Conservation (phyloP, 2,113 vertebrate species). For the Aix galericulata region DNA sequence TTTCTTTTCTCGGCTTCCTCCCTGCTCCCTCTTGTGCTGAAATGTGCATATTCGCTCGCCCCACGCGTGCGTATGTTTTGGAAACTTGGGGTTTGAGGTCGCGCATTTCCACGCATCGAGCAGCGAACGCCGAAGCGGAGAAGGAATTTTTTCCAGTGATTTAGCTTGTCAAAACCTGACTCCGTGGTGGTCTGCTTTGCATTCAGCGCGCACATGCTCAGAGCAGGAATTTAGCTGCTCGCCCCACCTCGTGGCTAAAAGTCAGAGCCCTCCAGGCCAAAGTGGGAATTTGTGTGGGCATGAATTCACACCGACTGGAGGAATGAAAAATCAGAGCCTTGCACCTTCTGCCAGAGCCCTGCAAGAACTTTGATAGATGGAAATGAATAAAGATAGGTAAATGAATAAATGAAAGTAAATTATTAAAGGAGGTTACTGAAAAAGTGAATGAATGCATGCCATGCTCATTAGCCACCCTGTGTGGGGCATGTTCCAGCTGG, state of each 20-base stretch:
- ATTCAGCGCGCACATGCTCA: slow-evolving; percentile 7
- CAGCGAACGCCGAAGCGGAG: not conserved
- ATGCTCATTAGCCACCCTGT: not conserved
- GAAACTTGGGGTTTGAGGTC: slow-evolving; percentile 10
- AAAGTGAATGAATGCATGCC: slow-evolving; percentile 21
- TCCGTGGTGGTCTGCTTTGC: slow-evolving; percentile 42
- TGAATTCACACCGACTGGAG: not conserved
- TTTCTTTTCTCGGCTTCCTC: not conserved
- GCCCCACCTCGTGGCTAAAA: slow-evolving; percentile 70
- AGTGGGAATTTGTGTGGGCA: slow-evolving; percentile 56
- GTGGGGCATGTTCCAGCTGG: not conserved
- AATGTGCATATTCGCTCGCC: not conserved
- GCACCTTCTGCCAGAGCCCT: not conserved
- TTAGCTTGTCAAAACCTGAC: not conserved
- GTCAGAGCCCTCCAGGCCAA: slow-evolving; percentile 49
- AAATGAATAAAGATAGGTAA: slow-evolving; percentile 16
- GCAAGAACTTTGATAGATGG: slow-evolving; percentile 28
- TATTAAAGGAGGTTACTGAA: slow-evolving; percentile 27
- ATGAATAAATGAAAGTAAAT: slow-evolving; percentile 32
- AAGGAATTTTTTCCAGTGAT: not conserved
- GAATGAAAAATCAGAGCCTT: not conserved
- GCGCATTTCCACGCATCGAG: not conserved
- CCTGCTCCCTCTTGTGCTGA: too few species aligned
- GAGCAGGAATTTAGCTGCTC: slow-evolving; percentile 53
- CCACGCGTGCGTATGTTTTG: not conserved